A percentile compares a stretch with the other conserved stretches of the same genome.
These are phyloP conservation scores for Dromaius novaehollandiae DNA, from an alignment of 2,113 vertebrate species.

Conservation along the genomic window DNA sequence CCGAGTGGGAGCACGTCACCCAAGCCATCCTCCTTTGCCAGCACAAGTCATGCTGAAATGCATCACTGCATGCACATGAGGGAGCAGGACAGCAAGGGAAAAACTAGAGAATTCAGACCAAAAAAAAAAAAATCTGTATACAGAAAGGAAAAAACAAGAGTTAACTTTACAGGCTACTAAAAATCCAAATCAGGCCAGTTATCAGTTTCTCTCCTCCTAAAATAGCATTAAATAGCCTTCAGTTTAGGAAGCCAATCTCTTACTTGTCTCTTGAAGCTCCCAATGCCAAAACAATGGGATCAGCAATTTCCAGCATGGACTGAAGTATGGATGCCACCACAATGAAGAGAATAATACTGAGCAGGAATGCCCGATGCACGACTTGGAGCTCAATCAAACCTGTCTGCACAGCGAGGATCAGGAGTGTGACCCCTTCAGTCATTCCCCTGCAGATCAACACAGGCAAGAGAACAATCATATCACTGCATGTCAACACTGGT, in stretches of 20 bases:
- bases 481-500: neutral
- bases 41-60: neutral
- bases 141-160: neutral
- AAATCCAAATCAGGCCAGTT: neutral
- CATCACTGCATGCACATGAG: neutral
- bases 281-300: constrained; percentile 95
- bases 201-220: constrained; percentile 13
- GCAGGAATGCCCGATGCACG: constrained; percentile 95
- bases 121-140: neutral
- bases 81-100: neutral
- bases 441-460: constrained; percentile 84
- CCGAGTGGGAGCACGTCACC: neutral
- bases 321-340: constrained; percentile 97
- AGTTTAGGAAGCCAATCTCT: constrained; percentile 44
- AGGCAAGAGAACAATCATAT: neutral
- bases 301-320: constrained; percentile 99
- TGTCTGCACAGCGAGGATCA: constrained; percentile 96
- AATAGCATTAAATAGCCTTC: constrained; percentile 16
- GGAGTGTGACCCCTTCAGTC: constrained; percentile 95
- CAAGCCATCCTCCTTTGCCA: neutral
- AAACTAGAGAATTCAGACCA: neutral
- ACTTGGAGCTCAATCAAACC: constrained; percentile 97
- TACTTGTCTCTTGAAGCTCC: constrained; percentile 98
- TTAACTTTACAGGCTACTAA: constrained; percentile 24
- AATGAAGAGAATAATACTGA: constrained; percentile 98